These are phyloP conservation scores for Sinocyclocheilus grahami DNA, from an alignment of 2,113 vertebrate genomes.

Conservation along the genomic window DNA sequence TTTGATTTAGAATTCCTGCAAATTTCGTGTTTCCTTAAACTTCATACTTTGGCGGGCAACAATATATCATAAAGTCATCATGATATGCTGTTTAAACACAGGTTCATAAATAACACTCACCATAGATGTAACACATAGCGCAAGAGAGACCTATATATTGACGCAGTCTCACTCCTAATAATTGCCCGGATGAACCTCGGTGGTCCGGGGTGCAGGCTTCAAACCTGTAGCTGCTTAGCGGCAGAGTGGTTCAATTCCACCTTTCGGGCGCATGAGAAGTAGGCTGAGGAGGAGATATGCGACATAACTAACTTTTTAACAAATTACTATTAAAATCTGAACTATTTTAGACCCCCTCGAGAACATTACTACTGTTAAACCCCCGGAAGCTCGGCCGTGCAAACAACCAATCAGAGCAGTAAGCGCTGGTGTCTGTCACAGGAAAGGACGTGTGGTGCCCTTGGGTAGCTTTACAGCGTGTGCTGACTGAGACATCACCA, in stretches of 20 bases:
- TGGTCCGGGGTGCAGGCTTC: constrained; percentile 99
- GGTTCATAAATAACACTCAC: not conserved
- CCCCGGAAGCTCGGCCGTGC: not conserved
- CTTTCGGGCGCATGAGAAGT: constrained; percentile 85
- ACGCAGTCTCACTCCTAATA: fast-evolving
- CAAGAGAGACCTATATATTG: not conserved
- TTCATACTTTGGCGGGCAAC: not conserved
- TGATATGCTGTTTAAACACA: not conserved
- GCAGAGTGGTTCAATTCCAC: constrained; percentile 99
- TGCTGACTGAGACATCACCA: not conserved
- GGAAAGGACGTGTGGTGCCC: constrained; percentile 29
- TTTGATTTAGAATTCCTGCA: not conserved
- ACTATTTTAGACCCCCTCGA: not conserved
- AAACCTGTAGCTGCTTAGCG: constrained; percentile 99
- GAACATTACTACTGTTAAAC: not conserved
- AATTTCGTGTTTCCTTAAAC: not conserved
- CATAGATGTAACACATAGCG: not conserved
- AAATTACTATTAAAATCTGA: fast-evolving
- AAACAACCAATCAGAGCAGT: not conserved
- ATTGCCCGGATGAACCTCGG: constrained; percentile 85
- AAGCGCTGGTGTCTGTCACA: not conserved
- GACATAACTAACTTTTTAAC: fast-evolving
- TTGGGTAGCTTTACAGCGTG: constrained; percentile 16
- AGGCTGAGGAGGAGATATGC: fast-evolving
- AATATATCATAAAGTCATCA: not conserved